These are phyloP conservation scores for Nothobranchius kuhntae DNA, from an alignment of 2,113 vertebrate species.

Conservation along the genomic window DNA sequence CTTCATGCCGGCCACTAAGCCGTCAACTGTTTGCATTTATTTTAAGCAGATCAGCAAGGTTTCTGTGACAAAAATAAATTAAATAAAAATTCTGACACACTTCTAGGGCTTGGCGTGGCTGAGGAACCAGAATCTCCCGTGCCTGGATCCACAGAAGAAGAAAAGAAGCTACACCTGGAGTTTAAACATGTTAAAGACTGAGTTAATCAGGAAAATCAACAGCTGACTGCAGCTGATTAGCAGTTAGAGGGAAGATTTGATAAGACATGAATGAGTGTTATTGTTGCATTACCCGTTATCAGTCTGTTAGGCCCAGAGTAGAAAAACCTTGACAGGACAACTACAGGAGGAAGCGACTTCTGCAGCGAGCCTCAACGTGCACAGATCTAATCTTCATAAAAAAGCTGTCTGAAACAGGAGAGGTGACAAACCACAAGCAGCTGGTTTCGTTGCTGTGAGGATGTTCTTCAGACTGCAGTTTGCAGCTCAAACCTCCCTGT, in stretches of 20 bases:
- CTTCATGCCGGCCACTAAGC: neutral
- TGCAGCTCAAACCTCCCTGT: conserved; percentile 12
- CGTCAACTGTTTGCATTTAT: neutral
- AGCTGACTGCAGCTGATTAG: neutral
- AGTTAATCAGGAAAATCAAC: too few relatives aligned
- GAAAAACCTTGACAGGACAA: conserved; percentile 4
- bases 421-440: conserved; percentile 2
- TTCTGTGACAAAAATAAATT: neutral
- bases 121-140: neutral
- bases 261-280: neutral
- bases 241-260: neutral
- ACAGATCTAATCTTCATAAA: conserved; percentile 10
- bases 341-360: conserved; percentile 6
- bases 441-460: neutral
- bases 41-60: neutral
- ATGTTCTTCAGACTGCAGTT: conserved; percentile 12
- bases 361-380: conserved; percentile 13
- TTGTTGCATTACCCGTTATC: neutral
- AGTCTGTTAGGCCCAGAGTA: neutral
- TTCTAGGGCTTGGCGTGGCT: neutral
- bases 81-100: neutral
- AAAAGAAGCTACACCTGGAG: neutral
- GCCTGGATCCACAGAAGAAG: neutral
- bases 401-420: conserved; percentile 13
- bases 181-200: neutral